Evolutionary conservation across 2,888 invertebrate genomes (phyloP).

Genomic region (Pammene fasciana): DNA sequence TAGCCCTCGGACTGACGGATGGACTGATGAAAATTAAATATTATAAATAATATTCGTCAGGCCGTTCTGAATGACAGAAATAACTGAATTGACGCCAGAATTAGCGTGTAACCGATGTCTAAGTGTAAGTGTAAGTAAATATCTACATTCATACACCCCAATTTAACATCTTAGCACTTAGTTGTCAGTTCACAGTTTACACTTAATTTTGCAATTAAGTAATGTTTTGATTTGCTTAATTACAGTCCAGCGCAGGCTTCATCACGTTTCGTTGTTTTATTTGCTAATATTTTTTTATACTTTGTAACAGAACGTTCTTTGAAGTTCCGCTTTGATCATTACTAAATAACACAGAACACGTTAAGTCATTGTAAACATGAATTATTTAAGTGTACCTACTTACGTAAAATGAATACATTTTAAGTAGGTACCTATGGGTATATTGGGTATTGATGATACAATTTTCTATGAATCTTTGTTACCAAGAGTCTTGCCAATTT

Average conservation of each 20-base stretch:
- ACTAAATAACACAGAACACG: background rate
- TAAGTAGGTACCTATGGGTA: no score
- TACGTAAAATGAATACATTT: no score
- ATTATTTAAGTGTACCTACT: no score
- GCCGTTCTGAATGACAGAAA: no score
- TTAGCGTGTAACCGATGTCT: no score
- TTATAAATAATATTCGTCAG: no score
- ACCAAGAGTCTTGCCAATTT: no score
- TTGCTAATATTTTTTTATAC: background rate
- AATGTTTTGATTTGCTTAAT: conserved; percentile 21
- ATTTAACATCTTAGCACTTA: background rate
- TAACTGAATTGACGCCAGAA: no score
- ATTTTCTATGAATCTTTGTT: no score
- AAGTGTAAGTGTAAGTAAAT: background rate
- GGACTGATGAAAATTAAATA: no score
- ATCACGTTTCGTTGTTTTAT: background rate
- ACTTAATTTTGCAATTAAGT: background rate
- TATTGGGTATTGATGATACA: no score
- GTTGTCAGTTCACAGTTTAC: conserved; percentile 1
- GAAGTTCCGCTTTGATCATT: background rate
- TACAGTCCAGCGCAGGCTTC: conserved; percentile 10
- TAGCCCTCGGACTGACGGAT: no score
- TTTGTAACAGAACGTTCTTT: conserved; percentile 8
- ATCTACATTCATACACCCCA: background rate
- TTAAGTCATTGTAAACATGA: background rate